Evolutionary conservation across 2,113 vertebrate species (phyloP).

Genomic region (Sinocyclocheilus anshuiensis): DNA sequence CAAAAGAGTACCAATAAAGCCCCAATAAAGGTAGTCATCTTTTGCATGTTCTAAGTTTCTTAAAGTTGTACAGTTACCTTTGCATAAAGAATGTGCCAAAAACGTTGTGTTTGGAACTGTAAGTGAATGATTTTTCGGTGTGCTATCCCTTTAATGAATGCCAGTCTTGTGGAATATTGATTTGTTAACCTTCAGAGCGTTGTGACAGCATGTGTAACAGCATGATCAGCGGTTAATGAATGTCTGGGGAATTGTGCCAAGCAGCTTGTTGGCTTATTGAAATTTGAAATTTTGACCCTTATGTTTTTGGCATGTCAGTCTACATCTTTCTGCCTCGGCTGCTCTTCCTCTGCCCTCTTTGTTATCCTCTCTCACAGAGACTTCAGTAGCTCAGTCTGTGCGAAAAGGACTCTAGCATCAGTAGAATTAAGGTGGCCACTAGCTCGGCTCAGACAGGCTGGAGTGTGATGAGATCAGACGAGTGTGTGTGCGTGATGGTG

Average conservation of each 20-base stretch:
- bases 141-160: conserved; percentile 58
- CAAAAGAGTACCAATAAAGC: no score
- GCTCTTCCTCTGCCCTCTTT: background rate
- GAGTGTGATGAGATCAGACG: conserved; percentile 57
- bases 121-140: background rate
- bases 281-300: conserved; percentile 25
- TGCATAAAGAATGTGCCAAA: background rate
- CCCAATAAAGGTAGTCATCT: background rate
- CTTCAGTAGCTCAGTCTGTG: background rate
- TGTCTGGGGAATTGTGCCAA: conserved; percentile 47
- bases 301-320: background rate
- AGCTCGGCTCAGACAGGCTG: conserved; percentile 8
- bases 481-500: conserved; percentile 69
- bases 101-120: background rate
- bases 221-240: conserved; percentile 60
- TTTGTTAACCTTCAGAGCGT: conserved; percentile 66
- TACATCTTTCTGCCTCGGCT: background rate
- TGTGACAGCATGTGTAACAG: conserved; percentile 44
- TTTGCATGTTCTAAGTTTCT: background rate
- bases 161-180: conserved; percentile 65
- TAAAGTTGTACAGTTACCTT: background rate
- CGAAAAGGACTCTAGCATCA: background rate
- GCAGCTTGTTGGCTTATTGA: conserved; percentile 13
- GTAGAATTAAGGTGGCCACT: conserved; percentile 3
- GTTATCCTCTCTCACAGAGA: background rate